phyloP scores from a whole-genome alignment of 1,140 invertebrate species.

The Ips typographus region DNA sequence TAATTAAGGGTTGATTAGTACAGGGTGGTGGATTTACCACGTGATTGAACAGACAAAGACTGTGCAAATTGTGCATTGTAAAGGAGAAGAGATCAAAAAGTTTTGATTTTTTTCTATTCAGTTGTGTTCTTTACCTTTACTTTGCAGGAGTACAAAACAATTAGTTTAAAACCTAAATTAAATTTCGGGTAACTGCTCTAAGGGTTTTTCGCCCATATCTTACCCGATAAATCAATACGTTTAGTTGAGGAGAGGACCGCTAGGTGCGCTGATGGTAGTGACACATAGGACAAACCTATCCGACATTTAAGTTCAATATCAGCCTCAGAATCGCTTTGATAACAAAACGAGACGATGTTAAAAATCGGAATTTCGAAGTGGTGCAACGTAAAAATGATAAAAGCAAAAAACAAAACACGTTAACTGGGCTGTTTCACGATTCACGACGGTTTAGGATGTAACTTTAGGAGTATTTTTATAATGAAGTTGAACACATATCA shows the following conservation, averaged over 20 bases:
- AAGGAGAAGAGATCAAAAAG: too few relatives aligned
- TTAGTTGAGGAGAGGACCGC: constrained; percentile 12
- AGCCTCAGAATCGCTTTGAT: constrained; percentile 16
- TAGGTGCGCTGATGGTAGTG: constrained; percentile 2
- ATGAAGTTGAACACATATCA: constrained; percentile 32
- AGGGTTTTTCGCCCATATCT: neutral
- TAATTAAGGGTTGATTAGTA: too few relatives aligned
- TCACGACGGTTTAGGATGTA: neutral
- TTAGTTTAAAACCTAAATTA: too few relatives aligned
- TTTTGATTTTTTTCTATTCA: too few relatives aligned
- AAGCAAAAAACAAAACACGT: constrained; percentile 24
- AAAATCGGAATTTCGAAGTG: constrained; percentile 28
- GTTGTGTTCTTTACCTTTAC: too few relatives aligned
- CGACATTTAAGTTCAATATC: constrained; percentile 17
- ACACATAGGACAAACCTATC: constrained; percentile 20
- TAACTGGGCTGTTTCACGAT: neutral
- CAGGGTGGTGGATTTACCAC: too few relatives aligned
- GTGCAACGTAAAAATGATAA: constrained; percentile 25
- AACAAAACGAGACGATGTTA: constrained; percentile 20
- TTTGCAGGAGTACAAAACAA: too few relatives aligned
- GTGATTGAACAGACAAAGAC: too few relatives aligned
- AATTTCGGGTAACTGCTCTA: too few relatives aligned
- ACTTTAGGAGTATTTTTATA: constrained; percentile 9
- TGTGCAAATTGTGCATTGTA: too few relatives aligned
- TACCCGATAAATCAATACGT: constrained; percentile 19